phyloP scores from a whole-genome alignment of 2,797 vertebrate genomes.

The Jordanella pulchra region DNA sequence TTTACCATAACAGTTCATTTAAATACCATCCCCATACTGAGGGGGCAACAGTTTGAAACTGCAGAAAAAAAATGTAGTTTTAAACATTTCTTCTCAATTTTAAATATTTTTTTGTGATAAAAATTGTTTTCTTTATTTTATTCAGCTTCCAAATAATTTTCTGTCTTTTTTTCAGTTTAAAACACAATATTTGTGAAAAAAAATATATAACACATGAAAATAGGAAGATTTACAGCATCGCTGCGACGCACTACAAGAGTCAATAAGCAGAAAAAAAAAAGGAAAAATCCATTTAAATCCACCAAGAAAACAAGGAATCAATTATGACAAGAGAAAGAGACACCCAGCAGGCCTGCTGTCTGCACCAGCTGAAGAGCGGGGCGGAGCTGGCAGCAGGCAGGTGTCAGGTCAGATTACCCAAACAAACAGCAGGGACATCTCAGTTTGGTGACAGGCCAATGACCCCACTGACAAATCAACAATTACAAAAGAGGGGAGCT shows the following conservation, averaged over 20 bases:
- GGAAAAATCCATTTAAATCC: not conserved
- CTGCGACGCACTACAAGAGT: not conserved
- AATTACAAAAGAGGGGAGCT: slow-evolving; percentile 24
- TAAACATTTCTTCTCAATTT: too few species aligned
- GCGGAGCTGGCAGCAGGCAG: slow-evolving; percentile 29
- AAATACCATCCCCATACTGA: too few species aligned
- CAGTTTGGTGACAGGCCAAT: slow-evolving; percentile 52
- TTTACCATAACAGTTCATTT: too few species aligned
- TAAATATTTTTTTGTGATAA: too few species aligned
- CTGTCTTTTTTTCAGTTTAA: too few species aligned
- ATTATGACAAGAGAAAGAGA: not conserved
- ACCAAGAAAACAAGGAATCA: not conserved
- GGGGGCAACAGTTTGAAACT: too few species aligned
- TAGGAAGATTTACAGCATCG: not conserved
- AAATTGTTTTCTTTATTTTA: too few species aligned
- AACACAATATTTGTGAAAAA: too few species aligned
- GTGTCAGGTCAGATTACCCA: slow-evolving; percentile 49
- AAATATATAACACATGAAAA: not conserved
- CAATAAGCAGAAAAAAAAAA: not conserved
- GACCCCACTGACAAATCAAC: slow-evolving; percentile 46
- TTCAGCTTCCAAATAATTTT: too few species aligned
- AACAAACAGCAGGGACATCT: slow-evolving; percentile 32
- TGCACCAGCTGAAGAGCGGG: slow-evolving; percentile 7
- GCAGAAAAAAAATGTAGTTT: too few species aligned
- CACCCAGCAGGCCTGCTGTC: slow-evolving; percentile 18